Base-by-base conservation (phyloP, 2,888 invertebrate species). In the Agriotes lineatus region DNA sequence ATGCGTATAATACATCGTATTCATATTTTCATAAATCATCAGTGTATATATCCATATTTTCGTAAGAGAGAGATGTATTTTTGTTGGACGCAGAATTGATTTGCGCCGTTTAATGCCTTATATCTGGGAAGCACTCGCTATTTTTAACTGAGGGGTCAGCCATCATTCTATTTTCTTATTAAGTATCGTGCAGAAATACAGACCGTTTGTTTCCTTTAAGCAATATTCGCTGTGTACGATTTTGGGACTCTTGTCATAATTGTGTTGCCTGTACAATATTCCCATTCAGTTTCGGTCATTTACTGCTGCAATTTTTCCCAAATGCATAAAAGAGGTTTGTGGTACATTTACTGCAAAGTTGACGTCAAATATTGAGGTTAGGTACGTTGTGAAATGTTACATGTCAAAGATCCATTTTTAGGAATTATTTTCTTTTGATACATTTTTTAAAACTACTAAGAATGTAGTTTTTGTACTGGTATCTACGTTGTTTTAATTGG, bases 51-150 rank as follows among this genome's bases (percentile, higher is more conserved):
- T 73, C 77, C 82, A 82, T 82, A 82, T 82, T 82, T 82, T 82
- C 82, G 81, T 82, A 82, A 78, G 83, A 83, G 82, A 82, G 82
- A 84, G 81, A 80, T 78, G 80, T 83, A 82, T 82, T 83, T 82
- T 82, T 80, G 75, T 82, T 82, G 79, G 77, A 75, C 77, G 74
- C 75, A 76, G 71, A 73, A 68, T 71, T 74, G 75, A 76, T 78
- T 80, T 78, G 77, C 78, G 80, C 81, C 82, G 78, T 79, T 79
- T 78, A 79, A 76, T 81, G 82, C 82, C 82, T 82, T 82, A 67
- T 77, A 67, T 75, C 72, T 71, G 72, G 77, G 75, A 78, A 79
- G 78, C 79, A 81, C 79, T 81, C 79, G 78, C 77, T 73, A 76
- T 78, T 81, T 79, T 77, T 72, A 78, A 78, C 78, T 14, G 70